phyloP scores from a whole-genome alignment of 2,113 vertebrate species.

The Odontesthes bonariensis region DNA sequence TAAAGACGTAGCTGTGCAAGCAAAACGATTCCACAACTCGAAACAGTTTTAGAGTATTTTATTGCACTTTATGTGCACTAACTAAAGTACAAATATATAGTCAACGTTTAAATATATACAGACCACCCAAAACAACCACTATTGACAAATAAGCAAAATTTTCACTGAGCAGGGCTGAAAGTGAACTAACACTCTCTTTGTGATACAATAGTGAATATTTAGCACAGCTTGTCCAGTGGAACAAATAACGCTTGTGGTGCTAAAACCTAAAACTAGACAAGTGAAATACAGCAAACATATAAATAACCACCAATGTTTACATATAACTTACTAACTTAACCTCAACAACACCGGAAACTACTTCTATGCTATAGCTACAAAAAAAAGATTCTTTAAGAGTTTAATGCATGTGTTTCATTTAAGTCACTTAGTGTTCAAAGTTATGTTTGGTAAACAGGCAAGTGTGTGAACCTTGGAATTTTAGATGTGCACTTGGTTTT shows the following conservation, averaged over 20 bases:
- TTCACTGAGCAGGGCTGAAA: constrained; percentile 39
- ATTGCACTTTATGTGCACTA: constrained; percentile 57
- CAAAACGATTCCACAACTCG: background rate
- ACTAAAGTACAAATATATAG: constrained; percentile 49
- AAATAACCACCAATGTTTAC: constrained; percentile 25
- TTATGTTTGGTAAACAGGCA: constrained; percentile 8
- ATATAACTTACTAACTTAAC: constrained; percentile 28
- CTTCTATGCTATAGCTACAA: constrained; percentile 57
- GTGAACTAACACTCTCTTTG: constrained; percentile 15
- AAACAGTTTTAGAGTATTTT: background rate
- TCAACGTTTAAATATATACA: constrained; percentile 58
- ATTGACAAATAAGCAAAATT: constrained; percentile 16
- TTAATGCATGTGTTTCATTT: constrained; percentile 42
- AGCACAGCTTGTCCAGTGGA: constrained; percentile 42
- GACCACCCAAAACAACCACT: constrained; percentile 38
- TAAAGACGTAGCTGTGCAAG: too few relatives aligned
- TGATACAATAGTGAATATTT: constrained; percentile 46
- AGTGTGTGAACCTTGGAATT: background rate
- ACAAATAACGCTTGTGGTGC: constrained; percentile 11
- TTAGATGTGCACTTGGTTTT: background rate
- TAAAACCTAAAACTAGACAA: constrained; percentile 41
- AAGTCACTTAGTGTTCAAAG: constrained; percentile 32
- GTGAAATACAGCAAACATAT: constrained; percentile 27
- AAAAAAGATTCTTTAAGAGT: constrained; percentile 30
- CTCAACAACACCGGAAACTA: constrained; percentile 50